These are phyloP conservation scores for Piprites chloris DNA, from an alignment of 2,113 vertebrate genomes.

Conservation along the genomic window DNA sequence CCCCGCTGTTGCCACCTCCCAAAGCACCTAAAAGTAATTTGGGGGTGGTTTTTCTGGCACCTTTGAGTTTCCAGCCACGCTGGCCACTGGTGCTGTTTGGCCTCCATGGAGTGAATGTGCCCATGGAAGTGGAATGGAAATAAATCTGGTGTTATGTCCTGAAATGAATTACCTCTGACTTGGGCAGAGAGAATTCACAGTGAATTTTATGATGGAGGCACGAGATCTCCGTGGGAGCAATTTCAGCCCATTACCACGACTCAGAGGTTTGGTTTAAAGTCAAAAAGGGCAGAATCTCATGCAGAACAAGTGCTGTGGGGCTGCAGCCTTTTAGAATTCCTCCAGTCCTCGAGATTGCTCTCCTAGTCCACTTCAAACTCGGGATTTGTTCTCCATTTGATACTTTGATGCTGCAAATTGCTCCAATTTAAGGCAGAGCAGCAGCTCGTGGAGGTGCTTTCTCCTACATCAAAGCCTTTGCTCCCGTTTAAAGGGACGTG, in stretches of 20 bases:
- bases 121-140: neutral
- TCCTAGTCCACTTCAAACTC: neutral
- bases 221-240: neutral
- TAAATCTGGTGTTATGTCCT: neutral
- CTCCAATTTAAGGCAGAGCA: neutral
- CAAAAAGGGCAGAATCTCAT: neutral
- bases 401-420: neutral
- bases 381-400: rapidly evolving
- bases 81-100: neutral
- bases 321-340: neutral
- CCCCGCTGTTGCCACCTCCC: no score
- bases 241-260: neutral
- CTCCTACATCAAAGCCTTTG: rapidly evolving
- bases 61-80: neutral
- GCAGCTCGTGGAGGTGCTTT: neutral
- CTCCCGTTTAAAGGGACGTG: rapidly evolving
- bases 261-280: neutral
- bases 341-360: neutral
- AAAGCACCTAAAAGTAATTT: neutral
- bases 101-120: neutral
- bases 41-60: neutral
- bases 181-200: neutral
- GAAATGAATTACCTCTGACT: neutral
- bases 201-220: neutral
- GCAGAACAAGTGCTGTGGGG: neutral